Evolutionary conservation across 2,888 invertebrate species (phyloP).

Genomic region (Phengaris alcon): DNA sequence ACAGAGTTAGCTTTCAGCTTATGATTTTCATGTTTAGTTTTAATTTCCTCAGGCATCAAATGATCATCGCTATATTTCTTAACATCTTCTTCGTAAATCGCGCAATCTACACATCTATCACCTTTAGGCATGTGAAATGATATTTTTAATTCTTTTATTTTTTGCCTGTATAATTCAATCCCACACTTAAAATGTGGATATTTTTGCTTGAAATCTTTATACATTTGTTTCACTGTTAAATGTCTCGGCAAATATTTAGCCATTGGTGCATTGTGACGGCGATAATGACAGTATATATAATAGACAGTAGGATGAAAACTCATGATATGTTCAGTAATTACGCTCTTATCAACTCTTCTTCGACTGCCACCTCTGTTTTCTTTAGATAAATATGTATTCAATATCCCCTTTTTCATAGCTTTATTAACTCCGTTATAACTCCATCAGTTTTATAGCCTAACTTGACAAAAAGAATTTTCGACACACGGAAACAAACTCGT

Average conservation of each 20-base stretch:
- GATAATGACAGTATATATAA: no score
- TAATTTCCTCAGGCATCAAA: slow-evolving; percentile 12
- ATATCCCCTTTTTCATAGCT: slow-evolving; percentile 33
- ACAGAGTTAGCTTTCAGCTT: not conserved
- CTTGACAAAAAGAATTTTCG: slow-evolving; percentile 32
- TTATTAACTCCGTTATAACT: slow-evolving; percentile 28
- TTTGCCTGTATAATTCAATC: slow-evolving; percentile 32
- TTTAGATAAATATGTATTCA: slow-evolving; percentile 16
- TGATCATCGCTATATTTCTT: slow-evolving; percentile 20
- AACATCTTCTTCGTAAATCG: no score
- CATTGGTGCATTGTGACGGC: slow-evolving; percentile 33
- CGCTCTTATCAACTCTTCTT: not conserved
- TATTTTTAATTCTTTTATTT: slow-evolving; percentile 32
- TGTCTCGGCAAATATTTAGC: slow-evolving; percentile 32
- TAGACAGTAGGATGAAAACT: slow-evolving; percentile 31
- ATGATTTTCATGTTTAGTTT: not conserved
- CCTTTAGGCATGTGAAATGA: slow-evolving; percentile 9
- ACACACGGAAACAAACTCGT: slow-evolving; percentile 19
- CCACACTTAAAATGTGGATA: slow-evolving; percentile 33
- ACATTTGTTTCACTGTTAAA: slow-evolving; percentile 32
- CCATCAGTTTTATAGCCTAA: slow-evolving; percentile 34
- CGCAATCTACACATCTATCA: no score
- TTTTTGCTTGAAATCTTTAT: slow-evolving; percentile 32
- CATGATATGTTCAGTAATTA: slow-evolving; percentile 33
- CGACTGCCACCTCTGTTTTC: slow-evolving; percentile 14